Conservation (phyloP, 2,797 vertebrate species). For the Danio jaintianensis region DNA sequence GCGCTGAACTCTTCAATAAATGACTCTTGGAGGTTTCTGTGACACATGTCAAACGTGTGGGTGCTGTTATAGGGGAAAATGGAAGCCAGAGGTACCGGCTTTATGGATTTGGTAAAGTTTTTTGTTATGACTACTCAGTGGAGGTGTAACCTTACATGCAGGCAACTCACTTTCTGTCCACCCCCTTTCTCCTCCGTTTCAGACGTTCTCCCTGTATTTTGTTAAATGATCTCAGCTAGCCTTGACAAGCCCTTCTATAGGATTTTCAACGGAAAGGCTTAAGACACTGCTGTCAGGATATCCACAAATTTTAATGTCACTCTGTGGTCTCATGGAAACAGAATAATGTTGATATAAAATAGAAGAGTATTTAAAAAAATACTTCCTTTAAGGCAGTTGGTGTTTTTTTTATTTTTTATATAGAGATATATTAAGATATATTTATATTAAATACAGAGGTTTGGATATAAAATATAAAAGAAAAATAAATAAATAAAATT, state of each 20-base stretch:
- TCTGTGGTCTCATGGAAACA: background rate
- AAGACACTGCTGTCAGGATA: constrained; percentile 27
- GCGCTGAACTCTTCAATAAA: constrained; percentile 28
- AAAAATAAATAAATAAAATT: too few relatives aligned
- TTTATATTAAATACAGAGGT: too few relatives aligned
- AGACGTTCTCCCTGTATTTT: constrained; percentile 27
- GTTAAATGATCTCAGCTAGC: constrained; percentile 40
- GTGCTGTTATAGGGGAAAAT: constrained; percentile 60
- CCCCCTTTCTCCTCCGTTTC: constrained; percentile 30
- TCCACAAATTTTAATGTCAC: background rate
- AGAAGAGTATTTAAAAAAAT: too few relatives aligned
- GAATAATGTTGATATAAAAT: too few relatives aligned
- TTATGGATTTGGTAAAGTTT: constrained; percentile 68
- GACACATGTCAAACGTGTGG: constrained; percentile 56
- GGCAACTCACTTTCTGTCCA: constrained; percentile 57
- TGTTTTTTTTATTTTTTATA: too few relatives aligned
- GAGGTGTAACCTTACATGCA: constrained; percentile 73
- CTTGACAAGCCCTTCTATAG: constrained; percentile 36
- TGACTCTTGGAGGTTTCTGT: constrained; percentile 45
- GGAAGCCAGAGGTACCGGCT: constrained; percentile 61
- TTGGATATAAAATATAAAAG: too few relatives aligned
- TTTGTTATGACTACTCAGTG: constrained; percentile 78
- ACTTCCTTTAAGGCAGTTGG: too few relatives aligned
- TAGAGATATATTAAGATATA: too few relatives aligned
- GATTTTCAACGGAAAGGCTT: constrained; percentile 12